Percentiles rank a stretch among this genome's conserved stretches.
These are phyloP conservation scores for Oscheius sp. DNA, from an alignment of 2,888 invertebrate genomes.

Conservation along the genomic window DNA sequence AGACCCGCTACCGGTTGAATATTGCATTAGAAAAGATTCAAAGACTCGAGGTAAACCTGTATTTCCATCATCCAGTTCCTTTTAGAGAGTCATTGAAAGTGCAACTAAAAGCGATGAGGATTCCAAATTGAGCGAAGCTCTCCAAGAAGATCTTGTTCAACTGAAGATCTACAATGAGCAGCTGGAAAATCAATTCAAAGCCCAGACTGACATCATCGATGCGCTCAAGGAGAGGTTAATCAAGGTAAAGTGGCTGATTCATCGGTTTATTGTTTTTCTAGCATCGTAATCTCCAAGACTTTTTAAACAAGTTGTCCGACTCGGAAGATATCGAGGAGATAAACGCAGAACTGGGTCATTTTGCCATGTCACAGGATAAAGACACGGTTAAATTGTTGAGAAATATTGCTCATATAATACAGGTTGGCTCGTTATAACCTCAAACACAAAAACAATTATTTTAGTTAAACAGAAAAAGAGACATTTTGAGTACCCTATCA, in stretches of 20 bases:
- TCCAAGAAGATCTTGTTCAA: slow-evolving; percentile 45
- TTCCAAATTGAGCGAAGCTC: slow-evolving; percentile 33
- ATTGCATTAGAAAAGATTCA: slow-evolving; percentile 55
- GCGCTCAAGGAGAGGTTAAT: slow-evolving; percentile 61
- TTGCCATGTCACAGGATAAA: slow-evolving; percentile 41
- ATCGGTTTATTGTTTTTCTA: background rate
- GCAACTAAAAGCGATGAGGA: slow-evolving; percentile 46
- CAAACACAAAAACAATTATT: background rate
- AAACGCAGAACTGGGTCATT: slow-evolving; percentile 39
- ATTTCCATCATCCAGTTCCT: background rate
- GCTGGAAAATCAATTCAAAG: slow-evolving; percentile 54
- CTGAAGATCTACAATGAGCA: slow-evolving; percentile 55
- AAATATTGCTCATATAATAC: slow-evolving; percentile 45
- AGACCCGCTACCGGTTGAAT: slow-evolving; percentile 56
- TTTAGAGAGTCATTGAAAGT: slow-evolving; percentile 38
- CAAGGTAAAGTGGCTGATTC: slow-evolving; percentile 45
- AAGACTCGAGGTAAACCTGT: slow-evolving; percentile 45
- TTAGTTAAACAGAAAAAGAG: slow-evolving; percentile 5
- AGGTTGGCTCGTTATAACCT: slow-evolving; percentile 22
- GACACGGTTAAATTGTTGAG: slow-evolving; percentile 44
- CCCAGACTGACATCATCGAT: slow-evolving; percentile 65
- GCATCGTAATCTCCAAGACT: slow-evolving; percentile 22
- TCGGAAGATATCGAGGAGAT: slow-evolving; percentile 39
- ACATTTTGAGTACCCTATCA: slow-evolving; percentile 17
- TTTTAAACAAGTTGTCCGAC: slow-evolving; percentile 42